These are phyloP conservation scores for Nilaparvata lugens DNA, from an alignment of 1,140 invertebrate genomes.

Conservation along the genomic window DNA sequence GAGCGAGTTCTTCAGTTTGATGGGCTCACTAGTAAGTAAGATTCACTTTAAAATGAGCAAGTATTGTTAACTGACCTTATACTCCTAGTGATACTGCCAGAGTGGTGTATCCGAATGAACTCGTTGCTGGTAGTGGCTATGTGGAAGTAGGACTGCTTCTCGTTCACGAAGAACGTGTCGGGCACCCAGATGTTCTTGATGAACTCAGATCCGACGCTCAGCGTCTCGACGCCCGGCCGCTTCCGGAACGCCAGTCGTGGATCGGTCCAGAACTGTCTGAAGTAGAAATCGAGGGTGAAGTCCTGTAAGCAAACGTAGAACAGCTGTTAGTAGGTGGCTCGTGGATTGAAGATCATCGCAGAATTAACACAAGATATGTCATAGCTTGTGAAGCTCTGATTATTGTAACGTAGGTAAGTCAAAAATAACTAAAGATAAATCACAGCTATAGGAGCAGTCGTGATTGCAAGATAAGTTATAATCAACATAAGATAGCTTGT, in stretches of 20 bases:
- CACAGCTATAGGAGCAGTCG: too few relatives aligned
- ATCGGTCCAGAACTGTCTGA: slow-evolving; percentile 97
- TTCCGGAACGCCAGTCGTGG: slow-evolving; percentile 84
- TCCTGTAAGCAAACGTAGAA: slow-evolving; percentile 51
- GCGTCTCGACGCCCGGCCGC: slow-evolving; percentile 73
- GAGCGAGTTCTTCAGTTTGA: too few relatives aligned
- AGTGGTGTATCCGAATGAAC: slow-evolving; percentile 91
- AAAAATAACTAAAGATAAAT: too few relatives aligned
- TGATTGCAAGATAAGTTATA: too few relatives aligned
- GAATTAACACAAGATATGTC: too few relatives aligned
- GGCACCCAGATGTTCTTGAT: slow-evolving; percentile 98
- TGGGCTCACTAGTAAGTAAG: too few relatives aligned
- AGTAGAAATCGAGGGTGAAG: slow-evolving; percentile 98
- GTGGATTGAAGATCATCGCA: too few relatives aligned
- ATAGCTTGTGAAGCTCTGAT: too few relatives aligned
- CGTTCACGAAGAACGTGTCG: slow-evolving; percentile 97
- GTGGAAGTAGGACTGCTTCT: slow-evolving; percentile 98
- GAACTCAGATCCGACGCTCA: slow-evolving; percentile 87
- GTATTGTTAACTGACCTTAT: slow-evolving; percentile 64
- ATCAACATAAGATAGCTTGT: too few relatives aligned
- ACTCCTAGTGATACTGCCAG: slow-evolving; percentile 87
- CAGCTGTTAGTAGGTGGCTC: too few relatives aligned
- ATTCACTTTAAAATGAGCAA: too few relatives aligned
- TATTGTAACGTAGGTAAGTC: too few relatives aligned
- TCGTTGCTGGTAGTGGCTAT: slow-evolving; percentile 95